phyloP scores from a whole-genome alignment of 2,888 invertebrate species.

The Bugula neritina region DNA sequence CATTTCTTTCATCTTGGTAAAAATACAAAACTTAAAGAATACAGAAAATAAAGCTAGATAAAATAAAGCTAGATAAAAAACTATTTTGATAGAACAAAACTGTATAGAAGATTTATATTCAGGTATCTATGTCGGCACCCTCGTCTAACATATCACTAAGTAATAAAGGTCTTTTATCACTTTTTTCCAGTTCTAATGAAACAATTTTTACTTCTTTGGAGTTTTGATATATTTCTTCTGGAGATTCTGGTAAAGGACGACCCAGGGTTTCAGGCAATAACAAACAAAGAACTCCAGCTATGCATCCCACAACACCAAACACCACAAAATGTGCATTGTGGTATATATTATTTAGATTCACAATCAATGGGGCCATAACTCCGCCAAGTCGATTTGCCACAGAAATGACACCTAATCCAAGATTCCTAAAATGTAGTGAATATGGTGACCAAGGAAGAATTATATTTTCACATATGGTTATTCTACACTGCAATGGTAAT shows the following conservation, averaged over 20 bases:
- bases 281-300: background rate
- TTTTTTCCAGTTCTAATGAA: background rate
- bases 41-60: too few species aligned
- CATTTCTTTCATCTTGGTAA: too few species aligned
- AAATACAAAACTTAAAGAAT: too few species aligned
- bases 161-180: background rate
- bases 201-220: background rate
- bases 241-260: constrained; percentile 22
- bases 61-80: too few species aligned
- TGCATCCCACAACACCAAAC: constrained; percentile 6
- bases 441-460: too few species aligned
- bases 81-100: too few species aligned
- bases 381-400: constrained; percentile 22
- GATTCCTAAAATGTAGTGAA: constrained; percentile 26
- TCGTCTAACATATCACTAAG: constrained; percentile 15
- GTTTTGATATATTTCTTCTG: constrained; percentile 19
- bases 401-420: constrained; percentile 18
- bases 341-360: constrained; percentile 13
- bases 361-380: constrained; percentile 10
- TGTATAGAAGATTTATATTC: too few species aligned
- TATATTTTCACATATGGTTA: too few species aligned
- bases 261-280: constrained; percentile 12
- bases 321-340: constrained; percentile 20
- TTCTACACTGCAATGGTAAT: too few species aligned
- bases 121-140: background rate